A percentile compares a stretch with the other conserved stretches of the same genome.
Evolutionary conservation across 2,888 invertebrate species (phyloP).

Genomic region (Habroteleia sp.): DNA sequence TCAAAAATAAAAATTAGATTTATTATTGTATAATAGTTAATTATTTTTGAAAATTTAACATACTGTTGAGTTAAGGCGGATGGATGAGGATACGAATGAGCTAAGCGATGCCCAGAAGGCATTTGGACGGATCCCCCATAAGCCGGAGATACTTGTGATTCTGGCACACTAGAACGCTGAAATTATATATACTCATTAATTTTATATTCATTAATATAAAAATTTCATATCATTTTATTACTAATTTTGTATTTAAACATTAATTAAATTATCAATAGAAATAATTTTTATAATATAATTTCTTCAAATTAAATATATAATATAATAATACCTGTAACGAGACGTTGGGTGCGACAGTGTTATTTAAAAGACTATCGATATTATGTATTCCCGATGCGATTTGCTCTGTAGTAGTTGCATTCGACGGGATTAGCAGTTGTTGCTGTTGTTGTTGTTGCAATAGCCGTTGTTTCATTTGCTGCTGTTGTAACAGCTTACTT

Average conservation of each 20-base stretch:
- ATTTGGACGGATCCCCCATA: slow-evolving; percentile 82
- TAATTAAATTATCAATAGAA: no score
- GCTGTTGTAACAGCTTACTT: slow-evolving; percentile 71
- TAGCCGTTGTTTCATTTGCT: slow-evolving; percentile 85
- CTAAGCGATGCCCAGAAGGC: slow-evolving; percentile 79
- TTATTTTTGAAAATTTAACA: slow-evolving; percentile 56
- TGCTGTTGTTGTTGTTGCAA: slow-evolving; percentile 91
- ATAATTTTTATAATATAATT: no score
- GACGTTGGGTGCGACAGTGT: slow-evolving; percentile 94
- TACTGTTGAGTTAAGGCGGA: slow-evolving; percentile 79
- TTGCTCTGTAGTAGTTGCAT: slow-evolving; percentile 85
- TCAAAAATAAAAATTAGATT: slow-evolving; percentile 4
- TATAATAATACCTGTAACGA: slow-evolving; percentile 85
- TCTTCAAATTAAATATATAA: not conserved
- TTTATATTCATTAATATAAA: no score
- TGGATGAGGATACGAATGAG: slow-evolving; percentile 79
- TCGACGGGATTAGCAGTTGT: slow-evolving; percentile 90
- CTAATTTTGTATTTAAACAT: no score
- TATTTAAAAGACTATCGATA: slow-evolving; percentile 92
- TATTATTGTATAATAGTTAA: slow-evolving; percentile 12
- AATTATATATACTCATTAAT: not conserved
- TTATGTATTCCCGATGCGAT: slow-evolving; percentile 84
- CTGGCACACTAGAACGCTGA: slow-evolving; percentile 82
- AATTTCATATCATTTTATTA: no score
- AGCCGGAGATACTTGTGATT: slow-evolving; percentile 85